Percentiles rank a stretch among this genome's conserved stretches.
These are phyloP conservation scores for Trematomus bernacchii DNA, from an alignment of 2,797 vertebrate species.

Conservation along the genomic window DNA sequence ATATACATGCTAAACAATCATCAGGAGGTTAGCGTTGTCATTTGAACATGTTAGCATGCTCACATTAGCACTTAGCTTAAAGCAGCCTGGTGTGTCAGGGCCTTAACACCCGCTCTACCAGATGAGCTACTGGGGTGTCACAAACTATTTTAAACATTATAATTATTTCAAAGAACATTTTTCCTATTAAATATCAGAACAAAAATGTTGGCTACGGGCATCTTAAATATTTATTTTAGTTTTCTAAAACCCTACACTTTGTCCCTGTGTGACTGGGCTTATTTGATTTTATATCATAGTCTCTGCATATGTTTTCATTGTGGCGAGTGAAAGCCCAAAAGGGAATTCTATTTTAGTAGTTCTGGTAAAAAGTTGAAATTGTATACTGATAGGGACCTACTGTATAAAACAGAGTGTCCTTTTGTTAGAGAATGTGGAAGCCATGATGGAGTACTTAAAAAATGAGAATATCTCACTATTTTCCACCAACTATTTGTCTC, in stretches of 20 bases:
- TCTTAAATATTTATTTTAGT: not conserved
- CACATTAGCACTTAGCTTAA: no score
- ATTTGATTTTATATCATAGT: slow-evolving; percentile 20
- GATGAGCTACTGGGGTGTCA: no score
- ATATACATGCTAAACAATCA: not conserved
- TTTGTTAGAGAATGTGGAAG: slow-evolving; percentile 33
- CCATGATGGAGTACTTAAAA: slow-evolving; percentile 61
- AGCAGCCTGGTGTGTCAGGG: no score
- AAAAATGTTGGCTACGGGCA: not conserved
- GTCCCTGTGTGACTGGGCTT: slow-evolving; percentile 11
- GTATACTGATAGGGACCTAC: slow-evolving; percentile 34
- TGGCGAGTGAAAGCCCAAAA: slow-evolving; percentile 13
- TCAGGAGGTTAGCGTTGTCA: no score
- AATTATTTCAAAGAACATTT: no score
- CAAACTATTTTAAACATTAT: no score
- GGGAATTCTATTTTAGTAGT: slow-evolving; percentile 41
- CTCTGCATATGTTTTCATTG: slow-evolving; percentile 24
- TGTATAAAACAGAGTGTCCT: slow-evolving; percentile 45
- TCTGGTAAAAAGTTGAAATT: slow-evolving; percentile 47
- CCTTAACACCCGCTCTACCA: no score
- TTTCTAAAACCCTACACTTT: not conserved
- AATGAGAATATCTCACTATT: slow-evolving; percentile 48
- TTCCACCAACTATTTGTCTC: slow-evolving; percentile 56
- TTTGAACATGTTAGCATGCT: no score
- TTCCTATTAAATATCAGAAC: not conserved